These are phyloP conservation scores for Trematocara stigmaticum DNA, from an alignment of 2,113 vertebrate genomes.

Conservation along the genomic window DNA sequence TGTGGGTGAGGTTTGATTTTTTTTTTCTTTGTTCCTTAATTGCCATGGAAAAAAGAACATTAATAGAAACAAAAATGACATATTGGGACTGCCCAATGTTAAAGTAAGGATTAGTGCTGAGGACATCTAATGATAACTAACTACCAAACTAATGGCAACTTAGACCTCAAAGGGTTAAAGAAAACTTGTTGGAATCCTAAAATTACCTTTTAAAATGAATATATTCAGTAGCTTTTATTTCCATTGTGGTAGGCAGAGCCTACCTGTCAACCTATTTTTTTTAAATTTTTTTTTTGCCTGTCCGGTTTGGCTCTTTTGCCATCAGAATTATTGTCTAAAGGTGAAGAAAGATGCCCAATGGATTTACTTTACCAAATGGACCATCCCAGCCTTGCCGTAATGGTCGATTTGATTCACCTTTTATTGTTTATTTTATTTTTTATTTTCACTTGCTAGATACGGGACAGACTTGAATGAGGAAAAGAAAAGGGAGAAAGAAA, in stretches of 20 bases:
- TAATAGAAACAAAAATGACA: not conserved
- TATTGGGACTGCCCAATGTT: not conserved
- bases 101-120: not conserved
- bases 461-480: too few species aligned
- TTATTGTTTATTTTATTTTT: too few species aligned
- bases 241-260: not conserved
- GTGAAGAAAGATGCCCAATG: too few species aligned
- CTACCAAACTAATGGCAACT: not conserved
- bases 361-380: too few species aligned
- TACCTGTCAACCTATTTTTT: not conserved
- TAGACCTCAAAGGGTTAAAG: not conserved
- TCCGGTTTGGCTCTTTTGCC: too few species aligned
- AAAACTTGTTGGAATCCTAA: not conserved
- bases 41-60: not conserved
- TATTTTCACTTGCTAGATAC: too few species aligned
- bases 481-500: too few species aligned
- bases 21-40: not conserved
- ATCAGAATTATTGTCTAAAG: too few species aligned
- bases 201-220: not conserved
- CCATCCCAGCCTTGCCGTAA: too few species aligned
- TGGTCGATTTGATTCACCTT: too few species aligned
- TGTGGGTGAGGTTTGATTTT: not conserved
- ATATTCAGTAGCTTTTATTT: not conserved
- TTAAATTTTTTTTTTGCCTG: not conserved
- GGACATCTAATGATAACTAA: not conserved